phyloP scores from a whole-genome alignment of 2,113 vertebrate species.

The Rhineura floridana region DNA sequence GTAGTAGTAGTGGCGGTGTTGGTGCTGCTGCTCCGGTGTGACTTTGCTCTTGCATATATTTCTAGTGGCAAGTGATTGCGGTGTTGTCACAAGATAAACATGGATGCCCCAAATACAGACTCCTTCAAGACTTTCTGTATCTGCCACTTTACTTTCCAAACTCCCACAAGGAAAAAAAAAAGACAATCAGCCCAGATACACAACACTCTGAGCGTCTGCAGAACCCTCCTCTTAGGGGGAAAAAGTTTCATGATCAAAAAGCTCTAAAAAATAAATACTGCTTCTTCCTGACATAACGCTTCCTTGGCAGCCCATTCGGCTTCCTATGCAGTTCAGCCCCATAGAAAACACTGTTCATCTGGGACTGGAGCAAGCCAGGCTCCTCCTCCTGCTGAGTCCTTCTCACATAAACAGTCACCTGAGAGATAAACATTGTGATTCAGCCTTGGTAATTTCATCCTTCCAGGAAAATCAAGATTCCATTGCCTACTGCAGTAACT shows the following conservation, averaged over 20 bases:
- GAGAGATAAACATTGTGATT: conserved; percentile 42
- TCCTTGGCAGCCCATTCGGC: not conserved
- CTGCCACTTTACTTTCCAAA: not conserved
- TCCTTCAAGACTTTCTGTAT: not conserved
- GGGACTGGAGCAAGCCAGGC: not conserved
- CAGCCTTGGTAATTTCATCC: conserved; percentile 14
- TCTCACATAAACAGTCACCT: conserved; percentile 38
- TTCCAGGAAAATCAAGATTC: conserved; percentile 20
- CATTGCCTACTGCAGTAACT: conserved; percentile 82
- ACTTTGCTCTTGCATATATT: not conserved
- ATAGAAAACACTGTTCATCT: conserved; percentile 44
- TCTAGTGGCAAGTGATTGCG: not conserved
- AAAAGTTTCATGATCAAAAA: conserved; percentile 36
- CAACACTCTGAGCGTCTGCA: not conserved
- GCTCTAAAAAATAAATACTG: conserved; percentile 53
- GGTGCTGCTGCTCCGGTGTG: not conserved
- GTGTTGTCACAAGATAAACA: not conserved
- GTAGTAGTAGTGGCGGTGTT: too few species aligned
- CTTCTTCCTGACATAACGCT: conserved; percentile 5
- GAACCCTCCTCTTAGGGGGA: not conserved
- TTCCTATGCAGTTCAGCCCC: conserved; percentile 16
- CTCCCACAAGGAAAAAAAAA: not conserved
- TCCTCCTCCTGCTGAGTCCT: conserved; percentile 39
- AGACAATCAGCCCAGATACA: not conserved
- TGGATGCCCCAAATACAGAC: not conserved